Conservation (phyloP, 2,797 vertebrate genomes). For the Chiloscyllium punctatum region DNA sequence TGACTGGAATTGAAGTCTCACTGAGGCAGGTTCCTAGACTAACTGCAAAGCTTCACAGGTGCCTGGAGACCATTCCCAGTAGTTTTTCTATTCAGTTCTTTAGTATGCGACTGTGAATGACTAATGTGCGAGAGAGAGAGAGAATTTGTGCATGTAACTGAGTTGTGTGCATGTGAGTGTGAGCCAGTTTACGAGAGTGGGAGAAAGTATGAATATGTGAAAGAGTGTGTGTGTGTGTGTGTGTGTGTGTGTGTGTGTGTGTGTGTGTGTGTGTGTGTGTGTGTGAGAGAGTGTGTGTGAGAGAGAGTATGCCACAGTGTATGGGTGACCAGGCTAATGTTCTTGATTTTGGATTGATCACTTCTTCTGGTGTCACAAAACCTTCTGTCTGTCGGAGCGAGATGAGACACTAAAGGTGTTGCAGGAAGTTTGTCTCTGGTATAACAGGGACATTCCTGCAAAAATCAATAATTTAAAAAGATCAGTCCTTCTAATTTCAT, state of each 20-base stretch:
- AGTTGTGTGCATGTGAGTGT: not conserved
- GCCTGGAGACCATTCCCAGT: not conserved
- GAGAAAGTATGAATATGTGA: not conserved
- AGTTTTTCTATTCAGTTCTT: slow-evolving; percentile 16
- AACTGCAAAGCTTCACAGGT: not conserved
- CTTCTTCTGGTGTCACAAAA: slow-evolving; percentile 22
- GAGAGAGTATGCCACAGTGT: not conserved
- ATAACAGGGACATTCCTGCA: slow-evolving; percentile 30
- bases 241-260: not conserved
- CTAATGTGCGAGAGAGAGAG: not conserved
- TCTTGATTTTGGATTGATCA: slow-evolving; percentile 1
- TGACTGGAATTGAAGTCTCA: not conserved
- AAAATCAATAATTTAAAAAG: slow-evolving; percentile 34
- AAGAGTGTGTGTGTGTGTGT: not conserved
- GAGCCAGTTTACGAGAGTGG: no score
- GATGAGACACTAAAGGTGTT: slow-evolving; percentile 6
- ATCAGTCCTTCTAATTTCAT: slow-evolving; percentile 33
- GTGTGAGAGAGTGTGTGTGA: not conserved
- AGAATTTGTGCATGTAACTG: not conserved
- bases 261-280: not conserved
- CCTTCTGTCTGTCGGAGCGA: not conserved
- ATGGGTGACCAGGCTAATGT: not conserved
- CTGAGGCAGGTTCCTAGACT: slow-evolving; percentile 16
- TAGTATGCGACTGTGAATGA: no score
- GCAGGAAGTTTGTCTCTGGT: slow-evolving; percentile 15